These are phyloP conservation scores for Pseudopodoces humilis DNA, from an alignment of 2,113 vertebrate species.

Conservation along the genomic window DNA sequence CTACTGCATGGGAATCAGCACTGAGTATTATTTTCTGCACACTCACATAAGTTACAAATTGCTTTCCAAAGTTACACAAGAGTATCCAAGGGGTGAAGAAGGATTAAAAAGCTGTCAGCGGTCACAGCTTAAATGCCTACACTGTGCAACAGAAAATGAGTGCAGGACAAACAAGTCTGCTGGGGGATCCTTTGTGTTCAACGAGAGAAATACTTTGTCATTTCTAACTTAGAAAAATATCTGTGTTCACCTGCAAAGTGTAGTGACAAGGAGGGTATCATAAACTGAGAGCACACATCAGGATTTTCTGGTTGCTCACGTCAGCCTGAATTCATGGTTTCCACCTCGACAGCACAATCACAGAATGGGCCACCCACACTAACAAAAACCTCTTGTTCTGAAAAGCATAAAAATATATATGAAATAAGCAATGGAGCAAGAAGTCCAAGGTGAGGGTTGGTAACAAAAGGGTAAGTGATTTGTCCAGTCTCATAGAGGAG, in stretches of 20 bases:
- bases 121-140: neutral
- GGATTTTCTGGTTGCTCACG: neutral
- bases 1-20: neutral
- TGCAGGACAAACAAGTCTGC: neutral
- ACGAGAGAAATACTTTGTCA: neutral
- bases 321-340: neutral
- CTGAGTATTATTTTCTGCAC: neutral
- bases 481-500: neutral
- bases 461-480: neutral
- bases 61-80: conserved; percentile 3
- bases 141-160: neutral
- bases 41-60: conserved; percentile 1
- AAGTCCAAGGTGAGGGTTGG: neutral
- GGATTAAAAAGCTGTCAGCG: neutral
- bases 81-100: neutral
- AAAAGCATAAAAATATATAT: neutral
- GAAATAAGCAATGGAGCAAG: neutral
- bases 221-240: neutral
- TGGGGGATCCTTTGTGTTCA: neutral
- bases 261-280: neutral
- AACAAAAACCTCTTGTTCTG: neutral
- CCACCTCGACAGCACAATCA: neutral
- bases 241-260: fast-evolving
- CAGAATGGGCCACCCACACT: neutral
- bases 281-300: neutral